A percentile compares a stretch with the other conserved stretches of the same genome.
Conservation (phyloP, 2,113 vertebrate genomes). For the Gopherus evgoodei region DNA sequence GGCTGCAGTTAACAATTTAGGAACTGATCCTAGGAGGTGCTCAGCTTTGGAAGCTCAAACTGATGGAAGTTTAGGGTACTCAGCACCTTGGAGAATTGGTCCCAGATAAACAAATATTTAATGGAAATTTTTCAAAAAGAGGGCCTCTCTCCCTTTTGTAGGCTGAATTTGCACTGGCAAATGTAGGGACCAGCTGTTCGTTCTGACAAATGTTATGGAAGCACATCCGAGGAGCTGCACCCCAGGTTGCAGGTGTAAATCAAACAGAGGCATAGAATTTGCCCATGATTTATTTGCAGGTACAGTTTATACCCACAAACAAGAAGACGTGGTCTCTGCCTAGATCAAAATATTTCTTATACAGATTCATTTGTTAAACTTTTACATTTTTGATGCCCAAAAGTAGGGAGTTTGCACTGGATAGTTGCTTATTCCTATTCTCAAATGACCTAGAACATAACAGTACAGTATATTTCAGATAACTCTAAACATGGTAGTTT, state of each 20-base stretch:
- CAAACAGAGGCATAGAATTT: background rate
- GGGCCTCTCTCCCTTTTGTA: background rate
- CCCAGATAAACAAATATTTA: background rate
- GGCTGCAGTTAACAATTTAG: background rate
- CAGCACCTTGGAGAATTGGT: background rate
- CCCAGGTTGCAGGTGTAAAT: background rate
- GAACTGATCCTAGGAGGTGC: background rate
- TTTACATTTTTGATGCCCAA: background rate
- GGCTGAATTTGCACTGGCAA: no score
- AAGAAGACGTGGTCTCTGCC: background rate
- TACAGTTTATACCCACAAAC: background rate
- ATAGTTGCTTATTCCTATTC: background rate
- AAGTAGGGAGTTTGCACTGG: background rate
- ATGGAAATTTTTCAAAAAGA: background rate
- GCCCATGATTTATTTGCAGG: background rate
- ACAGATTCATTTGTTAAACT: background rate
- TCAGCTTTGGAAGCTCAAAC: fast-evolving
- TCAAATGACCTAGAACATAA: background rate
- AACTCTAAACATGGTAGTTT: background rate
- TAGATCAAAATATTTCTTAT: background rate
- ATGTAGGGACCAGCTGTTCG: no score
- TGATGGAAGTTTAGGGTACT: fast-evolving
- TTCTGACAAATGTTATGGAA: background rate
- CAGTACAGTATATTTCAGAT: background rate
- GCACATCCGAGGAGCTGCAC: background rate